Evolutionary conservation across 2,797 vertebrate genomes (phyloP).

Genomic region (Dendrocincla fuliginosa): DNA sequence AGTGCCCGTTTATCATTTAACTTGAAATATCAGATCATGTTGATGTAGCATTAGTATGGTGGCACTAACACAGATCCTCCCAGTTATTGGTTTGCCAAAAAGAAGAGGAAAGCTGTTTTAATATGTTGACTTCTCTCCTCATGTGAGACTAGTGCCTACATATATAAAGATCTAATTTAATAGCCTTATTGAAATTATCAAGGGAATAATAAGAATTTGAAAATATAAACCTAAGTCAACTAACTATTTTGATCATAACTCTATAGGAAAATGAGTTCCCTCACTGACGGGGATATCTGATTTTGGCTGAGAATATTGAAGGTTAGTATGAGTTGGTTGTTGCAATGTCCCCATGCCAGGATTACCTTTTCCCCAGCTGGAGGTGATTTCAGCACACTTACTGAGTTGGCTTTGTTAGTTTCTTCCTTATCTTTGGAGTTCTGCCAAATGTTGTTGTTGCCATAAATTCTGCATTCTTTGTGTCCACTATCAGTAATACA

Average conservation of each 20-base stretch:
- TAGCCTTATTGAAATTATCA: background rate
- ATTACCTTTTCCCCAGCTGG: background rate
- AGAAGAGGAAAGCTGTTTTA: background rate
- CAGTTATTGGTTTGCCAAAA: background rate
- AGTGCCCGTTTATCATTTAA: background rate
- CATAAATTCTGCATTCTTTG: background rate
- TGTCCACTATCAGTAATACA: background rate
- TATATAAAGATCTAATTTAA: background rate
- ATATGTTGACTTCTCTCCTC: background rate
- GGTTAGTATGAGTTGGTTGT: background rate
- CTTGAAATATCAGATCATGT: background rate
- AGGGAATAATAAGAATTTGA: background rate
- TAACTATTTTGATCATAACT: background rate
- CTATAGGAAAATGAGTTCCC: background rate
- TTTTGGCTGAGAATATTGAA: background rate
- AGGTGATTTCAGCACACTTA: background rate
- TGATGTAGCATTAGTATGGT: background rate
- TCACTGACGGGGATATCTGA: background rate
- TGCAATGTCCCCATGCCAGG: background rate
- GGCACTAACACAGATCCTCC: background rate
- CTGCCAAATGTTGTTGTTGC: background rate
- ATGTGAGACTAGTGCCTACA: background rate
- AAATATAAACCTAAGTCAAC: background rate
- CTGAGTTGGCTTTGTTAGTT: background rate
- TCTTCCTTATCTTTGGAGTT: background rate